These are phyloP conservation scores for Trogon surrucura DNA, from an alignment of 2,113 vertebrate genomes.

Conservation along the genomic window DNA sequence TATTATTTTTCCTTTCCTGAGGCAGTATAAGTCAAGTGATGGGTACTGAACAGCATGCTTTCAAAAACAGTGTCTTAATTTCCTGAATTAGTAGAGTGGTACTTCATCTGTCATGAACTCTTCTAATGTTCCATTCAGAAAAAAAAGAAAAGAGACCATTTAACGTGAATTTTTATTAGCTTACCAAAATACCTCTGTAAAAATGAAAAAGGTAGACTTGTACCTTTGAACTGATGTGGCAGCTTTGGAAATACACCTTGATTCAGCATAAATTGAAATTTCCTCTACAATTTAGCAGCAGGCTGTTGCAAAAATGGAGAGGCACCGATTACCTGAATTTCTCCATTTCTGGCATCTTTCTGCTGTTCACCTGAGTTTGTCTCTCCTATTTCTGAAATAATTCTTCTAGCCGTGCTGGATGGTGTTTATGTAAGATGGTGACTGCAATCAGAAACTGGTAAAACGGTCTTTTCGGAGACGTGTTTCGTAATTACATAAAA, in stretches of 20 bases:
- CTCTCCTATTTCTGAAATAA: not conserved
- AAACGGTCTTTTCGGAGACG: not conserved
- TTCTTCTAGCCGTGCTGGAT: not conserved
- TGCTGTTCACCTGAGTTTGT: not conserved
- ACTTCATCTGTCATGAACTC: not conserved
- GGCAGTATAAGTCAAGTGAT: not conserved
- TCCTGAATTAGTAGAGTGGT: not conserved
- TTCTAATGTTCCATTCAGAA: not conserved
- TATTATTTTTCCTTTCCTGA: not conserved
- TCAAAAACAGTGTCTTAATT: conserved; percentile 14
- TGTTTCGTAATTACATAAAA: not conserved
- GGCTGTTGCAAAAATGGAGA: not conserved
- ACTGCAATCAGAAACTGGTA: not conserved
- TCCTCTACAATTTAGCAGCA: not conserved
- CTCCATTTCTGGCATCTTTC: not conserved
- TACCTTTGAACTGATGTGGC: not conserved
- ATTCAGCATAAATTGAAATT: not conserved
- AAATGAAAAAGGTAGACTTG: not conserved
- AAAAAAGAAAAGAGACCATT: not conserved
- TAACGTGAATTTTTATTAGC: not conserved
- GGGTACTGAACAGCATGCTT: conserved; percentile 7
- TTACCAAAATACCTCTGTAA: not conserved
- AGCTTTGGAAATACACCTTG: not conserved
- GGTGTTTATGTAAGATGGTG: not conserved
- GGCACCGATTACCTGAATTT: not conserved